phyloP scores from a whole-genome alignment of 2,797 vertebrate genomes.

The Lagorchestes hirsutus region DNA sequence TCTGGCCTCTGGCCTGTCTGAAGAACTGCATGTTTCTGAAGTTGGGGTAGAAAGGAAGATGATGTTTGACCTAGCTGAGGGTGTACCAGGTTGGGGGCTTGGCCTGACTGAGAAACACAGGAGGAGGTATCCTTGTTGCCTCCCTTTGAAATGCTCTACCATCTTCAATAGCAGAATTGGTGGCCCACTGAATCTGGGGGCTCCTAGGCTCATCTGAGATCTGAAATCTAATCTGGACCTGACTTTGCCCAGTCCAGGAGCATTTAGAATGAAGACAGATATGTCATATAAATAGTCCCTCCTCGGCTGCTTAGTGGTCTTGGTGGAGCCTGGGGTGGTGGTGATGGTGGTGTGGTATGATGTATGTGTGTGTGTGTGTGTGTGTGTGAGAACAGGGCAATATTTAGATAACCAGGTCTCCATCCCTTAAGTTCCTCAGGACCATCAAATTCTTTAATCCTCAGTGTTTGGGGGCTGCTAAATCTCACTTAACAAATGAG shows the following conservation, averaged over 20 bases:
- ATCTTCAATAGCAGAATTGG: not conserved
- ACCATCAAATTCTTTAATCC: not conserved
- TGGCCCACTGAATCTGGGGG: not conserved
- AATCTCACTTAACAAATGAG: not conserved
- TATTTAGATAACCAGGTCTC: not conserved
- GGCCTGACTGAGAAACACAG: not conserved
- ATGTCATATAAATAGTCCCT: not conserved
- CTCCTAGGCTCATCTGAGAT: constrained; percentile 1
- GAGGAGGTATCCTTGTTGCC: not conserved
- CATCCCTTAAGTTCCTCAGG: not conserved
- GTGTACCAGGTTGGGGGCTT: not conserved
- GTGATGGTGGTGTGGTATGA: no score
- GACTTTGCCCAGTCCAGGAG: not conserved
- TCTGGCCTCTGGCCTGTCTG: not conserved
- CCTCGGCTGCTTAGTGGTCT: not conserved
- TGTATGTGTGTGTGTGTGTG: no score
- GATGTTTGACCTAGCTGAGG: not conserved
- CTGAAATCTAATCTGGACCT: not conserved
- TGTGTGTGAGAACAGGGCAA: not conserved
- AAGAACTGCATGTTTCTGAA: not conserved
- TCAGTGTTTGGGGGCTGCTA: not conserved
- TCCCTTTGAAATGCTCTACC: not conserved
- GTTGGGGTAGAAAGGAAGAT: not conserved
- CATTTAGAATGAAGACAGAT: not conserved
- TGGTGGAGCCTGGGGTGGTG: not conserved